phyloP scores from a whole-genome alignment of 2,797 vertebrate species.

The Lemur catta region DNA sequence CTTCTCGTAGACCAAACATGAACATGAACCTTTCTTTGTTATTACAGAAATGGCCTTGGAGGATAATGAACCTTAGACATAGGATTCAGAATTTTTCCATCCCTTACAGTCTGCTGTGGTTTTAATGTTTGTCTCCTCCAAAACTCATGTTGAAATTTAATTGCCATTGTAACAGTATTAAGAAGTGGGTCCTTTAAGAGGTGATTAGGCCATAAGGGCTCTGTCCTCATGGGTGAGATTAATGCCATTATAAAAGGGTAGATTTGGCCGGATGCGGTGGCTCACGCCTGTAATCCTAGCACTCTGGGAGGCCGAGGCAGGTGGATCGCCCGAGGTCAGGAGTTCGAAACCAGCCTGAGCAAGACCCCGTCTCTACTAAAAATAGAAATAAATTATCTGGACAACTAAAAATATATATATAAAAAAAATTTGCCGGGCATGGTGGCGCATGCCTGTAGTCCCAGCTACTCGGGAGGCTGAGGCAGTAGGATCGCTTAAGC shows the following conservation, averaged over 20 bases:
- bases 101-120: background rate
- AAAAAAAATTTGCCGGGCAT: too few relatives aligned
- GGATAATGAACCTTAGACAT: background rate
- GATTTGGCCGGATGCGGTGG: too few relatives aligned
- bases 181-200: background rate
- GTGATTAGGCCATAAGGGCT: background rate
- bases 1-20: background rate
- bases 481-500: too few relatives aligned
- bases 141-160: background rate
- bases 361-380: too few relatives aligned
- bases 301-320: too few relatives aligned
- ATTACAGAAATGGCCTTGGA: background rate
- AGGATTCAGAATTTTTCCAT: background rate
- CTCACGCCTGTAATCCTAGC: too few relatives aligned
- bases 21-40: background rate
- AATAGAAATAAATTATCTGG: too few relatives aligned
- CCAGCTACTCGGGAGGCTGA: too few relatives aligned
- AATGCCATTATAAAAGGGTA: background rate
- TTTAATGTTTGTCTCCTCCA: background rate
- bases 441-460: too few relatives aligned
- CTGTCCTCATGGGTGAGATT: background rate
- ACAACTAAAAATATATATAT: too few relatives aligned
- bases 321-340: too few relatives aligned
- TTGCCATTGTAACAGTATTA: background rate
- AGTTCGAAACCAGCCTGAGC: too few relatives aligned